These are phyloP conservation scores for Perizoma flavofasciatum DNA, from an alignment of 2,888 invertebrate species.

Conservation along the genomic window DNA sequence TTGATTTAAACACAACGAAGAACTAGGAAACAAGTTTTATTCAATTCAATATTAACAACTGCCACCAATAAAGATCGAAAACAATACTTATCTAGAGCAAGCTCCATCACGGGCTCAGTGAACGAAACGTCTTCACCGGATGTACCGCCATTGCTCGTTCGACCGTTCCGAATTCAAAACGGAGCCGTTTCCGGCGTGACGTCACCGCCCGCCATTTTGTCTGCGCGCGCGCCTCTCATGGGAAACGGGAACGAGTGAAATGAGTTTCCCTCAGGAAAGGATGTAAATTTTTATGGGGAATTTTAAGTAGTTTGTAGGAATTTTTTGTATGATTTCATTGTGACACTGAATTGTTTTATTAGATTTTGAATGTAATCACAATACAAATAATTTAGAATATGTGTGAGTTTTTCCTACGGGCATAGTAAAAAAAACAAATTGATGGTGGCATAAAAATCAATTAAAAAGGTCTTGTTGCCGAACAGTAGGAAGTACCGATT, in stretches of 20 bases:
- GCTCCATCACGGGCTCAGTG: slow-evolving; percentile 59
- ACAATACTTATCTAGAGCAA: slow-evolving; percentile 39
- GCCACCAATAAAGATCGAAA: slow-evolving; percentile 33
- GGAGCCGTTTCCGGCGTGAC: slow-evolving; percentile 82
- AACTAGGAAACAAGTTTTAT: slow-evolving; percentile 11
- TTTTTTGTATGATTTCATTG: slow-evolving; percentile 32
- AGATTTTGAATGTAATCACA: slow-evolving; percentile 13
- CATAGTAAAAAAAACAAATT: too few relatives aligned
- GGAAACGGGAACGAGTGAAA: slow-evolving; percentile 76
- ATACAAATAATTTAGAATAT: not conserved
- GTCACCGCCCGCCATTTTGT: slow-evolving; percentile 74
- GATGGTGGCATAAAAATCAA: too few relatives aligned
- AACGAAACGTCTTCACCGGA: slow-evolving; percentile 83
- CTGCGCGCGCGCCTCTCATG: slow-evolving; percentile 67
- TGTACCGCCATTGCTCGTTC: slow-evolving; percentile 82
- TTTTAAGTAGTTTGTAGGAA: slow-evolving; percentile 33
- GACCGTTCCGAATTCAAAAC: slow-evolving; percentile 84
- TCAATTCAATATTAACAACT: slow-evolving; percentile 18
- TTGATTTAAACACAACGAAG: not conserved
- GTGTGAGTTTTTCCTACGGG: not conserved
- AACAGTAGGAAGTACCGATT: too few relatives aligned
- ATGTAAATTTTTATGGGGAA: slow-evolving; percentile 49
- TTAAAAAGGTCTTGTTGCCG: too few relatives aligned
- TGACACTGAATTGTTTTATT: slow-evolving; percentile 17
- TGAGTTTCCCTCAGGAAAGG: slow-evolving; percentile 74